Evolutionary conservation across 2,888 invertebrate species (phyloP), one percentile per base, ranked within the genome.

Genomic region (Drosophila testacea): DNA sequence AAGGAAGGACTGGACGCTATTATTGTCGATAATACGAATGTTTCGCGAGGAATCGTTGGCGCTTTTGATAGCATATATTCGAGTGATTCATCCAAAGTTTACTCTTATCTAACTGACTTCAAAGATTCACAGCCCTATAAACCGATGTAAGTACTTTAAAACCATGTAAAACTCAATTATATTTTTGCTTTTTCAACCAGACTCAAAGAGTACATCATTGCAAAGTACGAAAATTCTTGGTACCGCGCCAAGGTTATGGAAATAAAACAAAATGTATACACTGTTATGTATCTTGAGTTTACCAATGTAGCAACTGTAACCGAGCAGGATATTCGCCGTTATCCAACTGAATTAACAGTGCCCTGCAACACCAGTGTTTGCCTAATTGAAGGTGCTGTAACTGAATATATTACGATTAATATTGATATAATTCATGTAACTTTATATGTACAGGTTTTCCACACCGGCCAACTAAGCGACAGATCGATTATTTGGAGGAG

Each of bases 331-430:
- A 83, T 83, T 32, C 79, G 81, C 7, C 84, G 81, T 10, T 86
- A 83, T 79, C 79, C 87, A 5, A 7, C 22, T 5, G 60, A 72
- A 11, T 42, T 83, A 4, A 46, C 5, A 2, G 30, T 63, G 4
- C 68, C 84, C 5, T 83, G 83, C 22, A 3, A 36, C 10, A 83
- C 84, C 5, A 81, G 36, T 42, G 5, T 77, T 51, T 83, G 87
- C 16, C 32, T 86, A 6, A 63, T 83, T 16, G 74, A 81, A 27
- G 87, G 83, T 86, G 7, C 13, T n/a, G n/a, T 38, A 16, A 9
- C 6, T 39, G 10, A 4, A 4, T 5, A 6, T 10, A n/a, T 0
- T 11, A 27, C 6, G 13, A 11, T 34, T 10, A n/a, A 22, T 0
- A 34, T 10, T 10, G 6, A 13, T 6, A 2, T 27, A 22, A 22